Conservation (phyloP, 2,113 vertebrate species). For the Ictalurus furcatus region DNA sequence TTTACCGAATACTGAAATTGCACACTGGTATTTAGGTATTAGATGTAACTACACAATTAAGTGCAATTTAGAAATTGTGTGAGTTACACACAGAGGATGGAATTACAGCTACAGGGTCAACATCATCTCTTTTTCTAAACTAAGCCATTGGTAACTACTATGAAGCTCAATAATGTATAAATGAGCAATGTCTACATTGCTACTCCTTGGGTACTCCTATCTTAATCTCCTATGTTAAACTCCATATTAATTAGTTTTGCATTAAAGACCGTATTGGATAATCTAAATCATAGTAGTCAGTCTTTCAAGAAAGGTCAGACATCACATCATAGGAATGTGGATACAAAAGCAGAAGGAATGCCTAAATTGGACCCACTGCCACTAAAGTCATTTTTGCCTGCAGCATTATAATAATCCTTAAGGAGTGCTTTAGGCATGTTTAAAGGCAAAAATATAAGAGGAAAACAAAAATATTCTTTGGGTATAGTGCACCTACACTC, state of each 20-base stretch:
- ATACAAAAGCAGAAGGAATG: constrained; percentile 50
- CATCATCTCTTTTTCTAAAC: neutral
- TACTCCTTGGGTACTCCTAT: neutral
- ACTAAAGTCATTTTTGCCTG: constrained; percentile 64
- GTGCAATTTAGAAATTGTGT: neutral
- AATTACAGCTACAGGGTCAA: neutral
- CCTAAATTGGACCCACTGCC: constrained; percentile 55
- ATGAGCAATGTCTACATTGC: neutral
- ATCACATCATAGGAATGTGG: constrained; percentile 60
- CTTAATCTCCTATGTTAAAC: neutral
- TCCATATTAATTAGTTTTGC: neutral
- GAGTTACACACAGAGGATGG: neutral
- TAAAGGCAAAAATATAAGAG: constrained; percentile 53
- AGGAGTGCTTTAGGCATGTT: constrained; percentile 72
- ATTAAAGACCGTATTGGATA: neutral
- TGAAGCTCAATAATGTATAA: neutral
- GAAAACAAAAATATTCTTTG: constrained; percentile 39
- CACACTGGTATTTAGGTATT: neutral
- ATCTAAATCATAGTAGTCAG: constrained; percentile 17
- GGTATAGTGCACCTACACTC: constrained; percentile 32
- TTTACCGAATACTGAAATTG: neutral
- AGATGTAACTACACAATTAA: neutral
- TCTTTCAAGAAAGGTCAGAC: constrained; percentile 14
- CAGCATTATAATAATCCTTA: constrained; percentile 62
- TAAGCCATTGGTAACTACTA: neutral